Conservation (phyloP, 2,797 vertebrate genomes). For the Trematomus bernacchii region DNA sequence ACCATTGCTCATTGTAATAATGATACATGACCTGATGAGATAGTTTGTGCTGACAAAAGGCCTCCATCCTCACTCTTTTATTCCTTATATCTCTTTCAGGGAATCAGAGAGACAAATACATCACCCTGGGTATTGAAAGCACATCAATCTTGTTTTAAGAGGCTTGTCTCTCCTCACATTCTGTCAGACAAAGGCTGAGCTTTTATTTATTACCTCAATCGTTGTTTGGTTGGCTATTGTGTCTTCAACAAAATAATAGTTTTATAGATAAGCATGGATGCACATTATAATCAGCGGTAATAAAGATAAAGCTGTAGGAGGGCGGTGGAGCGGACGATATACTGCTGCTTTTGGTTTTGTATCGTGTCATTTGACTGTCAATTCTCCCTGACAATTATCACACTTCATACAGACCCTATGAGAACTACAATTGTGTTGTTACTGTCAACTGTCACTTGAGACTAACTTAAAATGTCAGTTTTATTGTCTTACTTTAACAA, state of each 20-base stretch:
- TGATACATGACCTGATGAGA: constrained; percentile 84
- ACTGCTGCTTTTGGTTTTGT: background rate
- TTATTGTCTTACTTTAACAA: too few relatives aligned
- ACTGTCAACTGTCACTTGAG: too few relatives aligned
- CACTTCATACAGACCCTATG: background rate
- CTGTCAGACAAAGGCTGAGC: constrained; percentile 71
- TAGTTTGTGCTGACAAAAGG: constrained; percentile 85
- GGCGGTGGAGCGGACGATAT: background rate
- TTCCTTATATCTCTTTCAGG: constrained; percentile 86
- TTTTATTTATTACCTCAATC: constrained; percentile 79
- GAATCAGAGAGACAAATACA: constrained; percentile 80
- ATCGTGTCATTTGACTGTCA: background rate
- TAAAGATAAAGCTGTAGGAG: constrained; percentile 33
- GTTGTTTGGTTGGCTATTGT: constrained; percentile 71
- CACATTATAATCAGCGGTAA: constrained; percentile 58
- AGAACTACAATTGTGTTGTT: background rate
- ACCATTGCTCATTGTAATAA: constrained; percentile 83
- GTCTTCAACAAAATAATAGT: constrained; percentile 77
- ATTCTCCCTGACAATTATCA: background rate
- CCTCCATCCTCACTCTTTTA: constrained; percentile 73
- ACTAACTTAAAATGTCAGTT: too few relatives aligned
- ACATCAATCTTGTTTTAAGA: constrained; percentile 86
- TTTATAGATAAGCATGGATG: constrained; percentile 70
- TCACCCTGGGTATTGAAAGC: constrained; percentile 81
- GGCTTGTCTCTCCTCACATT: constrained; percentile 76